Conservation (phyloP, 2,113 vertebrate genomes). For the Ophiodon elongatus region DNA sequence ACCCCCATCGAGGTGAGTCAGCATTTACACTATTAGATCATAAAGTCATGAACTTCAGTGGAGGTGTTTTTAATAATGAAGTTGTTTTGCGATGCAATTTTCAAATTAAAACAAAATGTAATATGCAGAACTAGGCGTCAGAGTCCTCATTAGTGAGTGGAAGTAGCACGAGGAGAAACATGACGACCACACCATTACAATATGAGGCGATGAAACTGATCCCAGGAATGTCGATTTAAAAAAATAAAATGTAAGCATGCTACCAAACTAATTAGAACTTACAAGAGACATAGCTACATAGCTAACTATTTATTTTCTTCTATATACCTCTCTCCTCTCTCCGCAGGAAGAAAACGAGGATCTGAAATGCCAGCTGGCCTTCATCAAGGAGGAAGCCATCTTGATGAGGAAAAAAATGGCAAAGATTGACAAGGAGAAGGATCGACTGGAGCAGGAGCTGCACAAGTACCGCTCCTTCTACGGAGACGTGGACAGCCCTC, state of each 20-base stretch:
- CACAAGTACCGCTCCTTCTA: slow-evolving; percentile 98
- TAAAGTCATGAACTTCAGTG: slow-evolving; percentile 1
- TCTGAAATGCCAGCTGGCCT: slow-evolving; percentile 96
- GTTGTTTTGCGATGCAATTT: slow-evolving; percentile 21
- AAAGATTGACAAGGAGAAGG: slow-evolving; percentile 98
- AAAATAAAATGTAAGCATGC: too few species aligned
- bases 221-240: background rate
- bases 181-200: background rate
- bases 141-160: background rate
- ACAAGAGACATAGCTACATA: background rate
- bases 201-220: background rate
- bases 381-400: slow-evolving; percentile 96
- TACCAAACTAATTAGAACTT: background rate
- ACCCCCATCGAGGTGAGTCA: slow-evolving; percentile 91
- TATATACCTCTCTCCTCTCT: background rate
- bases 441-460: slow-evolving; percentile 96
- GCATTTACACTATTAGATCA: slow-evolving; percentile 26
- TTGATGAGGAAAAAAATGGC: slow-evolving; percentile 99
- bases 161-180: slow-evolving; percentile 7
- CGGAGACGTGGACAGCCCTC: slow-evolving; percentile 96
- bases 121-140: background rate
- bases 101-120: slow-evolving; percentile 28
- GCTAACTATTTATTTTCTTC: background rate
- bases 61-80: slow-evolving; percentile 2
- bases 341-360: slow-evolving; percentile 96